A percentile compares a stretch with the other conserved stretches of the same genome.
Evolutionary conservation across 2,113 vertebrate genomes (phyloP).

Genomic region (Hypanus sabinus): DNA sequence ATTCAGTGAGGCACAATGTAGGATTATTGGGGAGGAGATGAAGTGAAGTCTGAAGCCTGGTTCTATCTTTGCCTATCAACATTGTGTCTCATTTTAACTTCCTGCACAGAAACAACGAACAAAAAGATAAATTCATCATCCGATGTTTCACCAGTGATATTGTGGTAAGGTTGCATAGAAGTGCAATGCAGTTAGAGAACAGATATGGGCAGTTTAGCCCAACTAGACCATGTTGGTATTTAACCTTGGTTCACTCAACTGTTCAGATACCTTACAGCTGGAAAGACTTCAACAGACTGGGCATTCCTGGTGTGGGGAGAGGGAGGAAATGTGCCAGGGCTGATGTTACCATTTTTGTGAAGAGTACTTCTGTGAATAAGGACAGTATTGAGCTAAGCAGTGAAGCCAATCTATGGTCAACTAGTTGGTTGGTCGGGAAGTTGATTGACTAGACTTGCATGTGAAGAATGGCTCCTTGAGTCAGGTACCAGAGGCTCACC

Average conservation of each 20-base stretch:
- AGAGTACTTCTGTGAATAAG: not conserved
- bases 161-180: not conserved
- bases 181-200: not conserved
- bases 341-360: not conserved
- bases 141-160: not conserved
- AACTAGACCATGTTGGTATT: not conserved
- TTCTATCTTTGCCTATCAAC: not conserved
- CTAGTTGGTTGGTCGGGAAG: not conserved
- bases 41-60: not conserved
- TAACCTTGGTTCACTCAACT: not conserved
- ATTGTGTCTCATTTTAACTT: not conserved
- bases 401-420: not conserved
- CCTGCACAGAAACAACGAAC: not conserved
- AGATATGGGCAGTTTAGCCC: not conserved
- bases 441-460: not conserved
- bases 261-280: not conserved
- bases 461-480: not conserved
- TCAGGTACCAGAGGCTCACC: not conserved
- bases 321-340: not conserved
- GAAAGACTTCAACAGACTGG: not conserved
- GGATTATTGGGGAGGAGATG: not conserved
- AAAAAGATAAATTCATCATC: not conserved
- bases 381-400: not conserved
- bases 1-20: not conserved
- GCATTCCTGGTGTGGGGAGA: not conserved